Evolutionary conservation across 2,888 invertebrate species (phyloP).

Genomic region (Liopterus haemorrhoidalis): DNA sequence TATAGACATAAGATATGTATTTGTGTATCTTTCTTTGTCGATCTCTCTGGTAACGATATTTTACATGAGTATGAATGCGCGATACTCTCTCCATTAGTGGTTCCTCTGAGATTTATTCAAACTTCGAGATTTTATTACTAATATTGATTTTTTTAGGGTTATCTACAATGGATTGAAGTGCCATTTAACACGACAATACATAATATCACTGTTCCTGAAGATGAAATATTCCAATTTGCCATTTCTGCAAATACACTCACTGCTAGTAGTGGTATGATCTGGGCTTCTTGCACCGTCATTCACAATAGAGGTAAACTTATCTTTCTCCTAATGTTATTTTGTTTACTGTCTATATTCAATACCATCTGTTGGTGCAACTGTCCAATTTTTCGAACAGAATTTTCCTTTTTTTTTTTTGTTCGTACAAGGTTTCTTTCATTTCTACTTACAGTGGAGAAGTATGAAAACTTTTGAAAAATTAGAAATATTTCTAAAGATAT

Average conservation of each 20-base stretch:
- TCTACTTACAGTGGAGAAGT: no score
- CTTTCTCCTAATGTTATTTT: slow-evolving; percentile 1
- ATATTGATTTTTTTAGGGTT: slow-evolving; percentile 46
- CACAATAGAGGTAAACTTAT: slow-evolving; percentile 42
- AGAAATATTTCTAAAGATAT: no score
- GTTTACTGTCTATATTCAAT: background rate
- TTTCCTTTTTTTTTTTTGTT: no score
- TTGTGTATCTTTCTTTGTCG: slow-evolving; percentile 5
- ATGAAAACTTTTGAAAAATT: no score
- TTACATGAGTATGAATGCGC: no score
- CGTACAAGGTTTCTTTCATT: no score
- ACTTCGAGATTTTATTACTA: slow-evolving; percentile 13
- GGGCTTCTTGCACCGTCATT: slow-evolving; percentile 70
- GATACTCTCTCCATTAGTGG: no score
- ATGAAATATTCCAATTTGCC: slow-evolving; percentile 67
- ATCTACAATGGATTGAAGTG: slow-evolving; percentile 56
- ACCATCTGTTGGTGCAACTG: background rate
- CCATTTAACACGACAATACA: slow-evolving; percentile 47
- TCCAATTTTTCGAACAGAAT: slow-evolving; percentile 9
- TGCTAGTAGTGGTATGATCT: slow-evolving; percentile 76
- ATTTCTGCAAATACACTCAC: slow-evolving; percentile 67
- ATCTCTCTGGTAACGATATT: no score
- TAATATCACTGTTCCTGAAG: slow-evolving; percentile 56
- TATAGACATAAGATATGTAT: slow-evolving; percentile 13
- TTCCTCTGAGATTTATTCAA: no score